Evolutionary conservation across 2,113 vertebrate genomes (phyloP), one percentile per base, ranked within the genome.

Genomic region (Hippoglossus stenolepis): DNA sequence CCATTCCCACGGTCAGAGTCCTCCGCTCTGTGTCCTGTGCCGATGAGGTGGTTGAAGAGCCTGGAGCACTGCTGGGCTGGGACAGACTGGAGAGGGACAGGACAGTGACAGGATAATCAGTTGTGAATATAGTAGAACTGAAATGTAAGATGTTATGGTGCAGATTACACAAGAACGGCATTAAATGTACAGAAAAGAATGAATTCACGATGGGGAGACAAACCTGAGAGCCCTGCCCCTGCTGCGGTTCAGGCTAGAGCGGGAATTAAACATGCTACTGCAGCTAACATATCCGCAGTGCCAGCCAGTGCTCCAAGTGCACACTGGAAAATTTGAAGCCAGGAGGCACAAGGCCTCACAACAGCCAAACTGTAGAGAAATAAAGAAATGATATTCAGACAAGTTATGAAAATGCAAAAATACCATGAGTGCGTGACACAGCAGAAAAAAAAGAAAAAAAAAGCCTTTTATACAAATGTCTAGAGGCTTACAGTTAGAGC

Each of bases 281-380:
- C 87, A 91, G 80, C 77, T 92, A 74, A 97, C 93, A 20, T 96
- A 98, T 85, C 98, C 96, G 43, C 97, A 99, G 71, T 98, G 97
- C 98, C 98, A 99, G 40, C 98, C 98, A 68, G 96, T 78, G 40
- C 93, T 98, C 98, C 98, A 99, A 6, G 91, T 94, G 84, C 96
- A 97, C 14, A 96, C 96, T 10, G 98, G 97, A 80, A 95, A 99
- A 0, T 95, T 88, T 13, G 90, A 85, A 13, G 97, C 97, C 17
- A 99, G 93, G 65, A 98, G 95, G 80, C 95, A 97, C 72, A 99
- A 83, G 17, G 97, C 98, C 93, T 99, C 98, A 83, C 97, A 99
- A 93, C 97, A 98, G 65, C 98, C 98, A 90, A 98, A 98, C 98
- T 99, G 67, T 13, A 89, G 28, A 86, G 70, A 85, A 6, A 75